Evolutionary conservation across 2,888 invertebrate genomes (phyloP), one percentile per base, ranked within the genome.

Genomic region (Boloria selene): DNA sequence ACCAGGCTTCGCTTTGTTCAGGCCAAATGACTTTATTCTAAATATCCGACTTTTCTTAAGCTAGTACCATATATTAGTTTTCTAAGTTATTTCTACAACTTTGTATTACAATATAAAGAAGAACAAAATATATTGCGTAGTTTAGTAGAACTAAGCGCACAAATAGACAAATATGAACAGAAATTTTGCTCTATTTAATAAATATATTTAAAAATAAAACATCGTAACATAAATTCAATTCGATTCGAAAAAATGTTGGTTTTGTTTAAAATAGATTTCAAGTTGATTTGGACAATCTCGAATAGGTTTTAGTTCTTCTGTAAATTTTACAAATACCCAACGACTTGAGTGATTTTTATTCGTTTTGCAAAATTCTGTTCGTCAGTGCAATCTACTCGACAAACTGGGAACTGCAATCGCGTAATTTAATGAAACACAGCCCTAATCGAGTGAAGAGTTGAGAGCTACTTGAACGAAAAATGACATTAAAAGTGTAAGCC

Each of bases 341-440:
- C 49, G 51, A 64, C 61, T 67, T 61, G 49, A 49, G 52, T 17
- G 66, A 54, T 65, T 71, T 67, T 70, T 67, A 58, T 65, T 66
- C 67, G 45, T 62, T 64, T 67, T 65, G 61, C 52, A 70, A 64
- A 75, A 73, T 72, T 61, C 74, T 72, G 75, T 73, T 72, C 75
- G 68, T 72, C 70, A 70, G 81, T 81, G 83, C 85, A 88, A 88
- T 87, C 82, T 82, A 82, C 80, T 82, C 80, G 76, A 82, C 83
- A 84, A 86, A 86, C 86, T 83, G 79, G 82, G 80, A 83, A 73
- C 76, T 80, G 86, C 87, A 89, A 88, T 88, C 87, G 80, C 68
- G 84, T 90, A 87, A 90, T 86, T 87, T 81, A 85, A 90, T 90
- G 84, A 89, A 38, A 88, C 87, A 87, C 86, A 85, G 85, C 81